These are phyloP conservation scores for Habrosyne pyritoides DNA, from an alignment of 2,888 invertebrate species.

Conservation along the genomic window DNA sequence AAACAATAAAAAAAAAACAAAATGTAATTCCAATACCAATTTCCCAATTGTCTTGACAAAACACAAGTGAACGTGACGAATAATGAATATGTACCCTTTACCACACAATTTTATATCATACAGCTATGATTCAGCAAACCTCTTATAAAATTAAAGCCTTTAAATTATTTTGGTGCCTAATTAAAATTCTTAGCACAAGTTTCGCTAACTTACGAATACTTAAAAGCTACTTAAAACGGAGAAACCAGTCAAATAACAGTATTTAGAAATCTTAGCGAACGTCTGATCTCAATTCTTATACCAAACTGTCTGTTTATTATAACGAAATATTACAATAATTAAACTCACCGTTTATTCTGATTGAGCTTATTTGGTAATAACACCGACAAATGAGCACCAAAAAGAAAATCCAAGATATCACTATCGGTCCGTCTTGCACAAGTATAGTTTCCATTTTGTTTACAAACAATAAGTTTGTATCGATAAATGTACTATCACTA, in stretches of 20 bases:
- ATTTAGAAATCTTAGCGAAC: conserved; percentile 1
- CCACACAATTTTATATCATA: too few species aligned
- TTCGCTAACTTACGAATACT: neutral
- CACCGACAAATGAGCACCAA: conserved; percentile 72
- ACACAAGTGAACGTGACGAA: too few species aligned
- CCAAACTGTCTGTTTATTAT: neutral
- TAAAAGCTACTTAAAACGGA: neutral
- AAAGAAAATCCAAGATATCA: conserved; percentile 76
- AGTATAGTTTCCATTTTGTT: conserved; percentile 60
- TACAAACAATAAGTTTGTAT: conserved; percentile 25
- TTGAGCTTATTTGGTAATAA: conserved; percentile 65
- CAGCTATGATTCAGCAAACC: neutral
- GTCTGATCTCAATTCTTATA: neutral
- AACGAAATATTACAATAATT: neutral
- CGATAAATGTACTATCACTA: conserved; percentile 14
- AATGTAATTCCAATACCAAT: too few species aligned
- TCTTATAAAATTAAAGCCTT: neutral
- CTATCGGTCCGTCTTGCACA: conserved; percentile 71
- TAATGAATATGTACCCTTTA: too few species aligned
- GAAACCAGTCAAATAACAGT: conserved; percentile 4
- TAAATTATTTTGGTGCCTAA: neutral
- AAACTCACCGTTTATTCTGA: conserved; percentile 48
- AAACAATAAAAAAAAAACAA: too few species aligned
- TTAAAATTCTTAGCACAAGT: conserved; percentile 2
- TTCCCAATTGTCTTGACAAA: too few species aligned